Conservation (phyloP, 2,888 invertebrate species). For the Lasioglossum leucozonium region DNA sequence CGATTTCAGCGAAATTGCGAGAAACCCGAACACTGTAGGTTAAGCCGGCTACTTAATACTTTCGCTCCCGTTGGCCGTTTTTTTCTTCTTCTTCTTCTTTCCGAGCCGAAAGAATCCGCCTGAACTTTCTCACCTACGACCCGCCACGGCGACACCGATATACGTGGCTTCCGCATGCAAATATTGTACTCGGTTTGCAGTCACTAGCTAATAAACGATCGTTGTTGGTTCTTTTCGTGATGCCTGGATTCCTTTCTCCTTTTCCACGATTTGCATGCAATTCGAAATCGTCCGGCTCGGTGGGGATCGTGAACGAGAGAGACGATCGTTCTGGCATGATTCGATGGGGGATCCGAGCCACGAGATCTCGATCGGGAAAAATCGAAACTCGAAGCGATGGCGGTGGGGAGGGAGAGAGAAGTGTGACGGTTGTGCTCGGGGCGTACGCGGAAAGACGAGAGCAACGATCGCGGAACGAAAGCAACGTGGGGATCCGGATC, state of each 20-base stretch:
- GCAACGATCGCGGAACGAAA: conserved; percentile 34
- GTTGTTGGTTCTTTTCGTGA: conserved; percentile 51
- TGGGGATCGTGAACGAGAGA: neutral
- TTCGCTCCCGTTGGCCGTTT: neutral
- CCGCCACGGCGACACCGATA: conserved; percentile 25
- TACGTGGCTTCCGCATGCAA: conserved; percentile 37
- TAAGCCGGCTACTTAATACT: conserved; percentile 11
- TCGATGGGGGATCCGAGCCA: neutral
- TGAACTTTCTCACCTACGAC: conserved; percentile 29
- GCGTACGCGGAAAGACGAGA: conserved; percentile 8
- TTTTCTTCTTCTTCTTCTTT: conserved; percentile 10
- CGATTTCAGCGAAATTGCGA: neutral
- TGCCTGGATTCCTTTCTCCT: conserved; percentile 23
- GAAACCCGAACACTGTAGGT: conserved; percentile 15
- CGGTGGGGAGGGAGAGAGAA: neutral
- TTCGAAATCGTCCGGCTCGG: neutral
- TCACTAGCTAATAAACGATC: conserved; percentile 64
- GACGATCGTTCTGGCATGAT: neutral
- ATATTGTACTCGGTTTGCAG: conserved; percentile 56
- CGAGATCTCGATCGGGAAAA: neutral
- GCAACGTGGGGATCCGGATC: conserved; percentile 56
- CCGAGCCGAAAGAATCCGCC: conserved; percentile 1
- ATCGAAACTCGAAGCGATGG: neutral
- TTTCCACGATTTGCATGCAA: neutral
- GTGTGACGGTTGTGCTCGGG: neutral